These are phyloP conservation scores for Hofmannophila pseudospretella DNA, from an alignment of 2,888 invertebrate species.

Conservation along the genomic window DNA sequence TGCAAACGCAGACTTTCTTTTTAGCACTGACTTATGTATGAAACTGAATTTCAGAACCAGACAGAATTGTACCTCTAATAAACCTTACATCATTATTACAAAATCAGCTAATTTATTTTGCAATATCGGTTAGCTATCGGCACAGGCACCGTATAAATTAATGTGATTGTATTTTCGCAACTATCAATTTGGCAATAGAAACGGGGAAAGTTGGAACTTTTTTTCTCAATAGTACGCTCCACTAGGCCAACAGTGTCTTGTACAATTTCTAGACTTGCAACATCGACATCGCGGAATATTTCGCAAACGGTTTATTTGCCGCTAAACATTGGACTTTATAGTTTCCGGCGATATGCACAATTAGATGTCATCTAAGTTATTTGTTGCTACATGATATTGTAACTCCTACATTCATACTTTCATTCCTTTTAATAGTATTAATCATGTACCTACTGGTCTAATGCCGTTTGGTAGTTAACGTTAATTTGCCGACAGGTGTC, in stretches of 20 bases:
- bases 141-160: slow-evolving; percentile 6
- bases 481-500: no score
- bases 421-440: no score
- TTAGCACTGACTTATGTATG: no score
- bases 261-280: slow-evolving; percentile 70
- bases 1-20: no score
- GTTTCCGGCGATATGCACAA: slow-evolving; percentile 36
- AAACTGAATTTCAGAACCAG: neutral
- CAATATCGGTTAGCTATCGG: neutral
- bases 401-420: no score
- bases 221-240: slow-evolving; percentile 74
- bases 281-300: slow-evolving; percentile 48
- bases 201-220: slow-evolving; percentile 59
- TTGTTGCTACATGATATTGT: no score
- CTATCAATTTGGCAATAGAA: slow-evolving; percentile 53
- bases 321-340: slow-evolving; percentile 26
- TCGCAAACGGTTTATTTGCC: slow-evolving; percentile 47
- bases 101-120: neutral
- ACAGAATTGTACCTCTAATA: neutral
- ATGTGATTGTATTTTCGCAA: slow-evolving; percentile 43
- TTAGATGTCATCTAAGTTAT: slow-evolving; percentile 21
- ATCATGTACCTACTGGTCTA: no score
- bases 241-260: slow-evolving; percentile 57
- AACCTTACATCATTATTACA: neutral
- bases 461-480: no score